Evolutionary conservation across 1,140 invertebrate genomes (phyloP), one percentile per base, ranked within the genome.

Genomic region (Globodera rostochiensis): DNA sequence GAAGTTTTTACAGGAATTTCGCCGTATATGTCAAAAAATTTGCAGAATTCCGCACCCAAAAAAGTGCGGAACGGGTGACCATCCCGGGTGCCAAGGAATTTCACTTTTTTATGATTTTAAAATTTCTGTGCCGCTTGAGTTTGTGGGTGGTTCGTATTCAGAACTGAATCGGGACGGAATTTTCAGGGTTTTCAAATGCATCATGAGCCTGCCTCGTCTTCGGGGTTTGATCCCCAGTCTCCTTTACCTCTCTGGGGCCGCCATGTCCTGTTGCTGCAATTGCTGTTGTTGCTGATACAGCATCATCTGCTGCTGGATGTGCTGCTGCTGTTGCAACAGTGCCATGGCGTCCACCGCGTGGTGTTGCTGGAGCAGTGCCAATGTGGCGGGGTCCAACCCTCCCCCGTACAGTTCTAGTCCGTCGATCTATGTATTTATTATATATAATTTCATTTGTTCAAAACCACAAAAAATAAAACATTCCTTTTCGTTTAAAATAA

Each of bases 221-320:
- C 21, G 15, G n/a, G 47, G 15, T 13, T 66, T n/a, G 25, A 25
- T 67, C 45, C 7, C 50, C 13, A 13, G 50, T 67, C 9, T 66
- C 1, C 8, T 50, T 21, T 60, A 53, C 50, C 50, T 53, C 50
- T 53, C 50, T 53, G 50, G 1, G 7, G 11, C 11, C 11, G 13
- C 57, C 57, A 64, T 15, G 15, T 64, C 57, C 11, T 47, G 47
- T 19, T 64, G 70, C 21, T 78, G 36, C 19, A 71, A 46, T 21
- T 49, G 70, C n/a, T 78, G 77, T n/a, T 78, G 77, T 71, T 77
- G 76, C 69, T 77, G 76, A 49, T 57, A 36, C 7, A 77, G 3
- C 9, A 45, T 45, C 21, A 69, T 69, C 21, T 64, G 77, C 21
- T 78, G 57, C 25, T 78, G 47, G 11, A 69, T 69, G 21, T 64